Conservation (phyloP, 2,113 vertebrate genomes). For the Eonycteris spelaea region DNA sequence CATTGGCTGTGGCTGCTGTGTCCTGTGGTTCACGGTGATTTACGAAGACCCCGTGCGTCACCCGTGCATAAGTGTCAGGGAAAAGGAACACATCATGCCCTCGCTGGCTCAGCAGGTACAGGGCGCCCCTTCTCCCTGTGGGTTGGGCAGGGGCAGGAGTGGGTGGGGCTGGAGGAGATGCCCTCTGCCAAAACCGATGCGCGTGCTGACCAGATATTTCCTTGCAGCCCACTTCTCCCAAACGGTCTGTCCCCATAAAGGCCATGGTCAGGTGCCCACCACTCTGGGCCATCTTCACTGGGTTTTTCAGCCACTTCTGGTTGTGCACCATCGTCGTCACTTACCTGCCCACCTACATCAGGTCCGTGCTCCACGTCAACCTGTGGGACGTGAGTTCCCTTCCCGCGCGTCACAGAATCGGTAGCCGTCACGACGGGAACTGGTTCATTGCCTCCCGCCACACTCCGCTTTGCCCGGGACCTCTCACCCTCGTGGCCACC, state of each 20-base stretch:
- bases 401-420: no score
- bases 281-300: conserved; percentile 89
- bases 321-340: conserved; percentile 89
- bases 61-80: conserved; percentile 84
- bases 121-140: no score
- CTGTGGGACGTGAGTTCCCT: conserved; percentile 82
- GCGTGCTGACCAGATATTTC: neutral
- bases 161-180: neutral
- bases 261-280: conserved; percentile 86
- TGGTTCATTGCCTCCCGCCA: no score
- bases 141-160: no score
- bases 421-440: no score
- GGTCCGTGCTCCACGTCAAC: conserved; percentile 87
- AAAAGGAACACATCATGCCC: conserved; percentile 86
- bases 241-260: conserved; percentile 84
- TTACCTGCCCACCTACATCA: conserved; percentile 89
- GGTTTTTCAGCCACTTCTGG: conserved; percentile 91
- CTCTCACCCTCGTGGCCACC: no score
- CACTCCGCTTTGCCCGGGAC: no score
- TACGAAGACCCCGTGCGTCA: conserved; percentile 86
- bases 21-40: conserved; percentile 87
- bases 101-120: conserved; percentile 85
- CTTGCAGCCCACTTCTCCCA: conserved; percentile 83
- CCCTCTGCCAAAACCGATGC: neutral
- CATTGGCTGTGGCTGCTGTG: conserved; percentile 85